Base-by-base conservation (phyloP, 1,140 invertebrate genomes). In the Trichonephila inaurata region DNA sequence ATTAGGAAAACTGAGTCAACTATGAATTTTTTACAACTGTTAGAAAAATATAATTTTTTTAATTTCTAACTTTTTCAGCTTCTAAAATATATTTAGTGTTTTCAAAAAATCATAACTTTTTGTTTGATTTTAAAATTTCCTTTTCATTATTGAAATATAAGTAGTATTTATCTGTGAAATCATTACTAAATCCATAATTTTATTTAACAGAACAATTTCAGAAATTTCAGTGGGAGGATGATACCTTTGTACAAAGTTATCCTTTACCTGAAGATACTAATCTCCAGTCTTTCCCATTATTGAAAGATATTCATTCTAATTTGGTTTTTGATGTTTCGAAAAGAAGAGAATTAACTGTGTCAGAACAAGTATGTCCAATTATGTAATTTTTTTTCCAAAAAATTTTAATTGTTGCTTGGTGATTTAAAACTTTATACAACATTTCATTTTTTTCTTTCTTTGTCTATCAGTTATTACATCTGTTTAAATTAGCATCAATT, bases 231-330 rank as follows among this genome's bases (percentile, higher is more conserved):
- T 12, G 64, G 6, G 21, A 60, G 44, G 62, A 64, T n/a, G 90
- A 82, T 18, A 62, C 44, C n/a, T 96, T 95, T 95, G 94, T 94
- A 33, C 96, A 96, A 94, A 94, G 87, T 21, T 95, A 95, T 58
- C 95, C 96, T 21, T 94, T 96, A 33, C 94, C 94, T 64, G 96
- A 96, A 95, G 96, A 96, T 91, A 95, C 95, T 60, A 95, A 95
- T 72, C 94, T 96, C 82, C 95, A 95, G 72, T 94, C 95, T 91
- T 95, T 96, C 83, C 94, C 95, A 40, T 95, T 95, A 21, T 91
- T 96, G 19, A 94, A 94, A 85, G 95, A 95, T 12, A 94, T 95
- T 44, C 96, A 96, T 87, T 83, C 89, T 21, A 87, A 89, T 60
- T 94, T 96, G 16, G 94, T 95, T 66, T 95, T 96, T 94, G 94